Conservation (phyloP, 1,140 invertebrate species). For the Drosophila melanica region DNA sequence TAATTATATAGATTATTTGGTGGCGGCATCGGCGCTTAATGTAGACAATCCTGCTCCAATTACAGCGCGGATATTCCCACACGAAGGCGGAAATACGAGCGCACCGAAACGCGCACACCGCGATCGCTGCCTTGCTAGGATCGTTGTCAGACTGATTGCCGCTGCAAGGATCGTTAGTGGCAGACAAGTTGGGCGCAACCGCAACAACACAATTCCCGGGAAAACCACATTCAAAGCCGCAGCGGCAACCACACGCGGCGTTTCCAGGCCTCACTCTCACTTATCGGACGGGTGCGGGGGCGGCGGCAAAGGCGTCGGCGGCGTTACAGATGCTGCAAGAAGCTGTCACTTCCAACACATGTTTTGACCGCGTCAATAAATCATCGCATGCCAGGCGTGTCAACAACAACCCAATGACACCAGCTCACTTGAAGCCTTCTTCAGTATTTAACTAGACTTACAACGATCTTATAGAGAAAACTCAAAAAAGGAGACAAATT, state of each 20-base stretch:
- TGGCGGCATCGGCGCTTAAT: conserved; percentile 37
- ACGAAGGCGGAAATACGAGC: conserved; percentile 73
- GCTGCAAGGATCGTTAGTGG: conserved; percentile 81
- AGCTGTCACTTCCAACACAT: conserved; percentile 84
- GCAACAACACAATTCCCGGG: conserved; percentile 76
- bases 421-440: conserved; percentile 6
- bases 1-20: conserved; percentile 60
- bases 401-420: conserved; percentile 35
- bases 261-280: conserved; percentile 26
- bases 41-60: conserved; percentile 67
- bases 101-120: conserved; percentile 20
- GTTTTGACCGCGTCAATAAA: conserved; percentile 83
- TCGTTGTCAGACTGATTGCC: conserved; percentile 77
- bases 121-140: conserved; percentile 5
- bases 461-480: background rate
- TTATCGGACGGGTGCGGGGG: conserved; percentile 3
- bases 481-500: too few relatives aligned
- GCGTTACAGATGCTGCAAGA: conserved; percentile 81
- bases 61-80: conserved; percentile 73
- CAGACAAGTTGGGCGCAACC: conserved; percentile 84
- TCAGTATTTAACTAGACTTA: background rate
- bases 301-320: conserved; percentile 55
- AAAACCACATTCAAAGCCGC: conserved; percentile 42
- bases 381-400: conserved; percentile 77
- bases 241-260: conserved; percentile 71